Conservation (phyloP, 2,113 vertebrate genomes). For the Corythornis cristatus region DNA sequence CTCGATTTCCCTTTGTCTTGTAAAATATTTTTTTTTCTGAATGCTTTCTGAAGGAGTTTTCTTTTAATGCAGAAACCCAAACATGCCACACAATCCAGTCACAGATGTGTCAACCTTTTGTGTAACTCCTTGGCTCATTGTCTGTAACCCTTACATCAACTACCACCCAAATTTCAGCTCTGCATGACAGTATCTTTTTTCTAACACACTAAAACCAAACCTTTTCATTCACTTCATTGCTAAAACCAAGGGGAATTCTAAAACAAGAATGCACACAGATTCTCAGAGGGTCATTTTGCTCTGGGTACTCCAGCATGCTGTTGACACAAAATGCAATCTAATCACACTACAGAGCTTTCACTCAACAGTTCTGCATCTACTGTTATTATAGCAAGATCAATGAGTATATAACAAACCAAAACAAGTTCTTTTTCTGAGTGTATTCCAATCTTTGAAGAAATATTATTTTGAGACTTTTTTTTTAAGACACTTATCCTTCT, state of each 20-base stretch:
- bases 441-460: background rate
- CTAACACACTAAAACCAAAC: background rate
- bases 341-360: background rate
- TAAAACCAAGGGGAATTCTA: background rate
- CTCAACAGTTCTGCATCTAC: background rate
- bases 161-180: background rate
- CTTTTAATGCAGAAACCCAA: background rate
- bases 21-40: background rate
- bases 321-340: background rate
- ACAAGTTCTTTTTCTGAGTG: background rate
- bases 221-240: background rate
- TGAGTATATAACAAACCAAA: background rate
- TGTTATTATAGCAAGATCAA: background rate
- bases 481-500: background rate
- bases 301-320: background rate
- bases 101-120: background rate
- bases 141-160: background rate
- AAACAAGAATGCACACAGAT: background rate
- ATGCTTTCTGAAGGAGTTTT: background rate
- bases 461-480: background rate
- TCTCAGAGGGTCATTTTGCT: background rate
- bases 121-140: background rate
- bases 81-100: background rate
- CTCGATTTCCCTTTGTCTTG: background rate
- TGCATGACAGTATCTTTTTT: background rate